Conservation (phyloP, 2,797 vertebrate genomes). For the Myotis vivesi region DNA sequence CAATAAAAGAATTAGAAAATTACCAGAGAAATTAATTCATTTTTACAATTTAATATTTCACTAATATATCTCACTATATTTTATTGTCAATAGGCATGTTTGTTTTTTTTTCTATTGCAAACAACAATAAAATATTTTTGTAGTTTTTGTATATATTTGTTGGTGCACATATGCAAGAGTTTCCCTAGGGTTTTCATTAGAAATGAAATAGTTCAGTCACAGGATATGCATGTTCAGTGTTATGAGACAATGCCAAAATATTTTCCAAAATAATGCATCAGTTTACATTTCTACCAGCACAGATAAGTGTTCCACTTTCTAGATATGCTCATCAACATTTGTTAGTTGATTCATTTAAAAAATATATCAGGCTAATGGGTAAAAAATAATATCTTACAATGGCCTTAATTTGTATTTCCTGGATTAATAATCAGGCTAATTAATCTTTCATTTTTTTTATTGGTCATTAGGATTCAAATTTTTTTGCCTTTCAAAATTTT, state of each 20-base stretch:
- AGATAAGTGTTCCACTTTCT: not conserved
- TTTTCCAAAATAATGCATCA: not conserved
- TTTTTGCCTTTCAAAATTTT: not conserved
- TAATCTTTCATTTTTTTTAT: not conserved
- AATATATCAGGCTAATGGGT: not conserved
- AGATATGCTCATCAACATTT: not conserved
- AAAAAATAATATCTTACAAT: not conserved
- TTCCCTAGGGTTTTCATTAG: not conserved
- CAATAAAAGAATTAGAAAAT: not conserved
- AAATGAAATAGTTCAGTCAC: not conserved
- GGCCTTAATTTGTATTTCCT: not conserved
- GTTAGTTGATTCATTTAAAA: not conserved
- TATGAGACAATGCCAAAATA: not conserved
- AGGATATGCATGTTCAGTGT: not conserved
- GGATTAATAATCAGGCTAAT: not conserved
- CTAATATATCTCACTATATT: not conserved
- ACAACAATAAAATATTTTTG: not conserved
- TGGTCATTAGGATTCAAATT: not conserved
- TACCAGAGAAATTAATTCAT: not conserved
- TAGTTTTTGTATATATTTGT: not conserved
- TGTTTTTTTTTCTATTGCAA: not conserved
- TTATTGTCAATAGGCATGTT: not conserved
- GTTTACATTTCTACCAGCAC: not conserved
- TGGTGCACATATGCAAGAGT: not conserved
- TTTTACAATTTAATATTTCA: not conserved